Percentiles rank a stretch among this genome's conserved stretches.
These are phyloP conservation scores for Axea sp. DNA, from an alignment of 2,888 invertebrate genomes.

Conservation along the genomic window DNA sequence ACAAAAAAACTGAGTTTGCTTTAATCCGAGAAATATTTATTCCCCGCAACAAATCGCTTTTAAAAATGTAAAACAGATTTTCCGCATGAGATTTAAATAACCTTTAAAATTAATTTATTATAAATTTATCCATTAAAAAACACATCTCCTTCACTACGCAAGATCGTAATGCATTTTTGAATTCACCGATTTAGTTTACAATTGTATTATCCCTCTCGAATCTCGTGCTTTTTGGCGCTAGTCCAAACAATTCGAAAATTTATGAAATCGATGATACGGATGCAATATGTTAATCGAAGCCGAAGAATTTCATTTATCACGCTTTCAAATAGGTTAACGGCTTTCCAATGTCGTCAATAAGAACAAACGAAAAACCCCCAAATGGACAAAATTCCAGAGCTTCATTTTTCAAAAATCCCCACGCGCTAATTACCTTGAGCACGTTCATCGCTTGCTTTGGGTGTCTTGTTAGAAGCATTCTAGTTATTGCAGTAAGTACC, in stretches of 20 bases:
- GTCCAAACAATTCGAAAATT: constrained; percentile 33
- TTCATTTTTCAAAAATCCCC: constrained; percentile 1
- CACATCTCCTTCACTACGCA: not conserved
- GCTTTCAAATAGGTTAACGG: constrained; percentile 21
- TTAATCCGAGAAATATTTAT: too few species aligned
- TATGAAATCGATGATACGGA: constrained; percentile 36
- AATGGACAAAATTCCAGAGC: constrained; percentile 6
- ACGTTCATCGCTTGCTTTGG: constrained; percentile 25
- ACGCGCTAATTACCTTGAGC: constrained; percentile 21
- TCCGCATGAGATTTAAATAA: too few species aligned
- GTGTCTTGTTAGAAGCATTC: constrained; percentile 33
- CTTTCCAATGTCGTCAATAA: constrained; percentile 47
- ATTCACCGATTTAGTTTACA: constrained; percentile 27
- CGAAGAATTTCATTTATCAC: constrained; percentile 51
- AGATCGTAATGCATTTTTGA: constrained; percentile 25
- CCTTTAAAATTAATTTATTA: too few species aligned
- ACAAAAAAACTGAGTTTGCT: too few species aligned
- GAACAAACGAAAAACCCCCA: constrained; percentile 27
- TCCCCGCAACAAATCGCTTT: too few species aligned
- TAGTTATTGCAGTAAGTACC: constrained; percentile 46
- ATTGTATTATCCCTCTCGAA: constrained; percentile 20
- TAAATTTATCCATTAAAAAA: too few species aligned
- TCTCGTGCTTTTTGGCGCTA: constrained; percentile 17
- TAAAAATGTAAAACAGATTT: too few species aligned
- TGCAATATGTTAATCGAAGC: constrained; percentile 52